Percentiles rank a stretch among this genome's conserved stretches.
These are phyloP conservation scores for Chaitophorus viminalis DNA, from an alignment of 2,888 invertebrate species.

Conservation along the genomic window DNA sequence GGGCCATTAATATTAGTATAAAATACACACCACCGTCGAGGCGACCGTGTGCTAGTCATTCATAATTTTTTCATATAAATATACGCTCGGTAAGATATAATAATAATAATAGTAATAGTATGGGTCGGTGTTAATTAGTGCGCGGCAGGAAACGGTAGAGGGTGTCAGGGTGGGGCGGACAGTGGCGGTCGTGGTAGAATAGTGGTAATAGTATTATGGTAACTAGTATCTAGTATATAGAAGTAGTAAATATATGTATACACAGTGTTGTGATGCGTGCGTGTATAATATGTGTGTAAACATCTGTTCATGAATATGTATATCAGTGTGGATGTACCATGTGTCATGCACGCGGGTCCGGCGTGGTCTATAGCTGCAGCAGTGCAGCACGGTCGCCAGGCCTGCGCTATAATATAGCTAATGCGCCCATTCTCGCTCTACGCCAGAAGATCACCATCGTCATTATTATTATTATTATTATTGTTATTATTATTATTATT, in stretches of 20 bases:
- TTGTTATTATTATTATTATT: too few species aligned
- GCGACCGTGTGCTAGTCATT: background rate
- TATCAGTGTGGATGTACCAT: conserved; percentile 31
- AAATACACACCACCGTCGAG: background rate
- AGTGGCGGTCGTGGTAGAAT: background rate
- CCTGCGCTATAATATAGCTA: too few species aligned
- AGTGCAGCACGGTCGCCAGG: background rate
- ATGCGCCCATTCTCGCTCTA: background rate
- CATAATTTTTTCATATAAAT: background rate
- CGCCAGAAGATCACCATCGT: background rate
- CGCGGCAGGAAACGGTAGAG: conserved; percentile 30
- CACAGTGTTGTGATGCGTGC: background rate
- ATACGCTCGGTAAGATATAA: background rate
- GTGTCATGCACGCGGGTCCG: conserved; percentile 39
- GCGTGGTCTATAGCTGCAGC: background rate
- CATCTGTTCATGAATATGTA: conserved; percentile 59
- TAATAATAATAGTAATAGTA: background rate
- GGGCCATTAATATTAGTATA: background rate
- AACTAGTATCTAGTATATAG: background rate
- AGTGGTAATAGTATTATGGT: background rate
- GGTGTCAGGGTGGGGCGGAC: background rate
- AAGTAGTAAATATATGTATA: background rate
- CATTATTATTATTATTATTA: too few species aligned
- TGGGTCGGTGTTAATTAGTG: conserved; percentile 28
- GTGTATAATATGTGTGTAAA: conserved; percentile 7